Conservation (phyloP, 2,797 vertebrate genomes). For the Gymnocypris eckloni region DNA sequence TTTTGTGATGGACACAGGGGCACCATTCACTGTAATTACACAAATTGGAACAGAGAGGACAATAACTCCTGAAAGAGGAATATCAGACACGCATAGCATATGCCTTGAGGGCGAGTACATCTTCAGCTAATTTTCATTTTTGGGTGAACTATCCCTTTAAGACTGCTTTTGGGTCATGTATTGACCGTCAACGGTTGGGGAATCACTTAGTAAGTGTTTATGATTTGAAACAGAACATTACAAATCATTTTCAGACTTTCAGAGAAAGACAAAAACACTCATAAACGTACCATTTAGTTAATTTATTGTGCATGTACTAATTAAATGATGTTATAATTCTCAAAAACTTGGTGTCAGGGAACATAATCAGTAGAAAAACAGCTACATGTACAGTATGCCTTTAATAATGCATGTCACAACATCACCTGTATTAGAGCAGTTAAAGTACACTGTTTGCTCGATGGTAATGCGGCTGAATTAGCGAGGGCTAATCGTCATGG, state of each 20-base stretch:
- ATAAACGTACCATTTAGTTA: slow-evolving; percentile 23
- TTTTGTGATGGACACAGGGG: too few species aligned
- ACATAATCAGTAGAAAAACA: slow-evolving; percentile 45
- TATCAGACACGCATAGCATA: too few species aligned
- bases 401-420: slow-evolving; percentile 6
- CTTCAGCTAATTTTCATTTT: too few species aligned
- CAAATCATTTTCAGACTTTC: neutral
- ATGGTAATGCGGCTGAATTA: slow-evolving; percentile 55
- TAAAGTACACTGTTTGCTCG: slow-evolving; percentile 46
- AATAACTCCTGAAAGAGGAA: too few species aligned
- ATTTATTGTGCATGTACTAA: slow-evolving; percentile 41
- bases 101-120: too few species aligned
- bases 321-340: slow-evolving; percentile 63
- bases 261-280: neutral
- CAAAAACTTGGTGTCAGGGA: slow-evolving; percentile 32
- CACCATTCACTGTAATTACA: too few species aligned
- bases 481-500: slow-evolving; percentile 57
- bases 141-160: too few species aligned
- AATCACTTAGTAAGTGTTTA: neutral
- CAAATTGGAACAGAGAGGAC: too few species aligned
- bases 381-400: slow-evolving; percentile 2
- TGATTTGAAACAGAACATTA: neutral
- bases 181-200: too few species aligned
- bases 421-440: slow-evolving; percentile 22
- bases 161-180: neutral